phyloP scores from a whole-genome alignment of 92 coral and sea anemone genomes.

The Ricordea florida region DNA sequence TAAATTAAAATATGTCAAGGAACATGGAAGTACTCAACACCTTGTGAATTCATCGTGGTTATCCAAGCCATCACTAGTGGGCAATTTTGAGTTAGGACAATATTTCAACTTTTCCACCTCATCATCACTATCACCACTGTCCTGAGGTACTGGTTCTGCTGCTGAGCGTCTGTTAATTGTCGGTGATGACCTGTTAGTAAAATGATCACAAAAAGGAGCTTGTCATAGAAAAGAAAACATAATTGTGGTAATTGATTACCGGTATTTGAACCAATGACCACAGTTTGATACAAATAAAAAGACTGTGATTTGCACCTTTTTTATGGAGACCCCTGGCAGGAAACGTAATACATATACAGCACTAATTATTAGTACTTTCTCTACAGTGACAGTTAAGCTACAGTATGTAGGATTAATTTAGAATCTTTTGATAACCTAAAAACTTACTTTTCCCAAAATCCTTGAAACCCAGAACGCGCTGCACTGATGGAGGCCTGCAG shows the following conservation, averaged over 20 bases:
- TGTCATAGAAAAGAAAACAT: neutral
- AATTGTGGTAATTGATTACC: too few species aligned
- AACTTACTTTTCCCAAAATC: slow-evolving; percentile 83
- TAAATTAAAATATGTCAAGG: too few species aligned
- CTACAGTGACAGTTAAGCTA: too few species aligned
- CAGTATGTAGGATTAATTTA: too few species aligned
- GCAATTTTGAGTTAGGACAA: slow-evolving; percentile 10
- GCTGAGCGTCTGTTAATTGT: slow-evolving; percentile 40
- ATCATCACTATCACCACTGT: slow-evolving; percentile 72
- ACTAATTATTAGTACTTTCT: too few species aligned
- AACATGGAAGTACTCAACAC: slow-evolving; percentile 5
- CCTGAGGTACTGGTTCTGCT: slow-evolving; percentile 12
- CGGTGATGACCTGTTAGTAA: slow-evolving; percentile 53
- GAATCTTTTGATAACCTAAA: too few species aligned
- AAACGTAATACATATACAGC: too few species aligned
- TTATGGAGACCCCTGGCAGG: too few species aligned
- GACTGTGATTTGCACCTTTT: too few species aligned
- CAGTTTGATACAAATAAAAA: too few species aligned
- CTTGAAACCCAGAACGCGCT: slow-evolving; percentile 77
- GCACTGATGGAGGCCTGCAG: slow-evolving; percentile 62
- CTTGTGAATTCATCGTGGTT: slow-evolving; percentile 89
- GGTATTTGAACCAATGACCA: too few species aligned
- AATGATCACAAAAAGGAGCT: neutral
- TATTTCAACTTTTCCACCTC: slow-evolving; percentile 54
- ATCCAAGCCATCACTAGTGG: slow-evolving; percentile 41